phyloP scores from a whole-genome alignment of 2,797 vertebrate genomes.

The Hephaestus fuliginosus region DNA sequence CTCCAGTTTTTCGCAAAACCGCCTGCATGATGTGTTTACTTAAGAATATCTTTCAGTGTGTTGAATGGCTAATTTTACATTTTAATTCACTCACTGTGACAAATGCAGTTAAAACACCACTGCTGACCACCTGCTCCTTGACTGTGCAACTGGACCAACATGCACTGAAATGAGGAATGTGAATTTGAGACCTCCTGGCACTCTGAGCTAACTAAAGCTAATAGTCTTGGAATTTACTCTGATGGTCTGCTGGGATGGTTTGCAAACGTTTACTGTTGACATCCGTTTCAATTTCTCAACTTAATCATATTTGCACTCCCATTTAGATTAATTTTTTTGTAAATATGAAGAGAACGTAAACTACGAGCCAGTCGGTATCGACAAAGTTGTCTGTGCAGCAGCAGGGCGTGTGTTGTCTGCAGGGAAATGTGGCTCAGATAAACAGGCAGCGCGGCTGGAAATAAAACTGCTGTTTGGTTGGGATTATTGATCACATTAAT shows the following conservation, averaged over 20 bases:
- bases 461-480: constrained; percentile 63
- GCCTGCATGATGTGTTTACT: background rate
- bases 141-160: constrained; percentile 19
- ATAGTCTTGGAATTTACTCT: constrained; percentile 60
- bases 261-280: constrained; percentile 60
- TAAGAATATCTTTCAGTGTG: background rate
- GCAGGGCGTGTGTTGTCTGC: constrained; percentile 23
- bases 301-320: constrained; percentile 66
- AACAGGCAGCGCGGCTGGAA: constrained; percentile 63
- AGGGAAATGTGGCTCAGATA: constrained; percentile 38
- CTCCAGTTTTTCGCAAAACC: background rate
- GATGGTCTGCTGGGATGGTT: constrained; percentile 62
- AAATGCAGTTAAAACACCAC: constrained; percentile 46
- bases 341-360: constrained; percentile 57
- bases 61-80: constrained; percentile 7
- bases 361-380: constrained; percentile 15
- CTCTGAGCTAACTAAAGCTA: constrained; percentile 56
- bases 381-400: background rate
- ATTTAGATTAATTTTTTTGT: constrained; percentile 58
- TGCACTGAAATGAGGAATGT: constrained; percentile 45
- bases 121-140: constrained; percentile 35
- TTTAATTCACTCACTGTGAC: constrained; percentile 28
- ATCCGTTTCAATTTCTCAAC: constrained; percentile 57
- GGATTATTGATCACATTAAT: constrained; percentile 83
- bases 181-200: constrained; percentile 55